These are phyloP conservation scores for Acrobeloides nanus DNA, from an alignment of 2,888 invertebrate genomes.

Conservation along the genomic window DNA sequence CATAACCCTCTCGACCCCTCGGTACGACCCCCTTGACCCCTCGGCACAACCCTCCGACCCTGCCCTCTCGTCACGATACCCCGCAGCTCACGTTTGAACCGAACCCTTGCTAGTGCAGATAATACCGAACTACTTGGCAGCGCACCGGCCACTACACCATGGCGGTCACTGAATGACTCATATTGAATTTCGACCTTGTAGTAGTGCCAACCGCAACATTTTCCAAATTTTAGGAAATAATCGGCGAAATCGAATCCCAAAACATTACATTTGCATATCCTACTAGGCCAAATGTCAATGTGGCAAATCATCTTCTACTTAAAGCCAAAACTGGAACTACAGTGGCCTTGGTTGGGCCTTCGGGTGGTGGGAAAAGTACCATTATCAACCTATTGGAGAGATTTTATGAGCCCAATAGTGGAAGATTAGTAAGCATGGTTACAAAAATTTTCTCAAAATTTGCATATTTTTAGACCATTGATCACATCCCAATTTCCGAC, in stretches of 20 bases:
- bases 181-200: too few species aligned
- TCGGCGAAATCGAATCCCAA: slow-evolving; percentile 2
- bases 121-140: too few species aligned
- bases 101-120: too few species aligned
- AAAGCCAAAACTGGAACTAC: slow-evolving; percentile 42
- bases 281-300: slow-evolving; percentile 41
- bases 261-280: slow-evolving; percentile 53
- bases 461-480: slow-evolving; percentile 52
- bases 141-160: too few species aligned
- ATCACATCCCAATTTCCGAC: slow-evolving; percentile 62
- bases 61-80: too few species aligned
- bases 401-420: slow-evolving; percentile 71
- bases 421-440: slow-evolving; percentile 59
- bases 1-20: too few species aligned
- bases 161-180: too few species aligned
- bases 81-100: too few species aligned
- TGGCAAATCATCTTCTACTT: slow-evolving; percentile 52
- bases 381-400: slow-evolving; percentile 73
- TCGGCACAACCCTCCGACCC: too few species aligned
- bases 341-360: slow-evolving; percentile 59
- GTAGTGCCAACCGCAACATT: too few species aligned
- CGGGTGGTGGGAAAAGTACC: slow-evolving; percentile 80
- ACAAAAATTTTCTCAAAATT: not conserved
- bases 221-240: too few species aligned
- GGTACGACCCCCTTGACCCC: too few species aligned